phyloP scores from a whole-genome alignment of 92 coral and sea anemone genomes.

The Epizoanthus stellaris region DNA sequence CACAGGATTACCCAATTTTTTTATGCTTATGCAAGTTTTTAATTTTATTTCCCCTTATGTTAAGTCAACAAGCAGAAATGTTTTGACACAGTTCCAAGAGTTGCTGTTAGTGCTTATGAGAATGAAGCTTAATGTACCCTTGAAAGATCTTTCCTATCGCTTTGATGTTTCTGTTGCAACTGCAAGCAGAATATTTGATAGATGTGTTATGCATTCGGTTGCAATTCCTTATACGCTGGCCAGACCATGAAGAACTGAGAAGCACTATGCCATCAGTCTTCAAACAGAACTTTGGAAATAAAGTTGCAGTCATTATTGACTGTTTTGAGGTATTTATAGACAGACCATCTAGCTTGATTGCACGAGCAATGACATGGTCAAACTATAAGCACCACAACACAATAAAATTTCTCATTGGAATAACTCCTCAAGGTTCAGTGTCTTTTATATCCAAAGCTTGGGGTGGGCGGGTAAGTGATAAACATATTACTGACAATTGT shows the following conservation, averaged over 20 bases:
- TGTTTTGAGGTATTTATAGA: conserved; percentile 62
- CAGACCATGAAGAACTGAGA: conserved; percentile 23
- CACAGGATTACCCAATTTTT: conserved; percentile 9
- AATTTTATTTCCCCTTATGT: conserved; percentile 13
- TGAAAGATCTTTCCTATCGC: conserved; percentile 51
- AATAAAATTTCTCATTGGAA: conserved; percentile 57
- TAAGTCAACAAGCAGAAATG: conserved; percentile 30
- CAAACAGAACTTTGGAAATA: conserved; percentile 41
- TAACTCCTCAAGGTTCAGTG: conserved; percentile 61
- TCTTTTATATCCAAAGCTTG: conserved; percentile 64
- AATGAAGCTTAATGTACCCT: conserved; percentile 37
- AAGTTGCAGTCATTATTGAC: conserved; percentile 59
- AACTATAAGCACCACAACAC: conserved; percentile 69
- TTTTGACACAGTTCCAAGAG: conserved; percentile 39
- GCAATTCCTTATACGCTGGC: conserved; percentile 51
- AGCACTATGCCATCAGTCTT: conserved; percentile 47
- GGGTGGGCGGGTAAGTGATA: conserved; percentile 66
- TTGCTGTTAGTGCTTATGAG: conserved; percentile 31
- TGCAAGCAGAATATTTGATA: conserved; percentile 45
- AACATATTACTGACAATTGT: conserved; percentile 20
- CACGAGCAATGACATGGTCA: conserved; percentile 60
- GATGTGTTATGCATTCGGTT: conserved; percentile 18
- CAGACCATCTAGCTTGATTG: conserved; percentile 53
- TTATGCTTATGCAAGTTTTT: conserved; percentile 21
- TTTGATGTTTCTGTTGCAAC: conserved; percentile 37